Conservation (phyloP, 2,888 invertebrate species). For the Drosophila nigricruria region DNA sequence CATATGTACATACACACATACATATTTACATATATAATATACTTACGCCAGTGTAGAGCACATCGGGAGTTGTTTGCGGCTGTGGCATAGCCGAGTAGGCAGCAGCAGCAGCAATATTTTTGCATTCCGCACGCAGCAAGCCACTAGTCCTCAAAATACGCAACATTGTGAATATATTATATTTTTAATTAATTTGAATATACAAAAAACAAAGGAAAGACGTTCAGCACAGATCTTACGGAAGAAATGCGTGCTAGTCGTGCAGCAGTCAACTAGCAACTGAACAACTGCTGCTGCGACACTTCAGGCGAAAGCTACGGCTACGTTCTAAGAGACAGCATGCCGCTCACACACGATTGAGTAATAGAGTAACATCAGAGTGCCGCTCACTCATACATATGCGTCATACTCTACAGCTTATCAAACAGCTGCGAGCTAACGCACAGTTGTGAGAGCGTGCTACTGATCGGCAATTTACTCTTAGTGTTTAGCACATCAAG, state of each 20-base stretch:
- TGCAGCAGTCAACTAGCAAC: conserved; percentile 43
- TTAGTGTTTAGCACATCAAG: not conserved
- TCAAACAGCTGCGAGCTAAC: not conserved
- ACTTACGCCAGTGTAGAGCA: conserved; percentile 92
- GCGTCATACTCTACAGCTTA: conserved; percentile 3
- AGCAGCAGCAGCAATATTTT: conserved; percentile 75
- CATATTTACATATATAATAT: not conserved
- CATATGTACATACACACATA: not conserved
- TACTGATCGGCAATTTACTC: conserved; percentile 27
- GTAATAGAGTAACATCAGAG: too few species aligned
- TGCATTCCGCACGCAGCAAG: conserved; percentile 59
- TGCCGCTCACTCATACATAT: not conserved
- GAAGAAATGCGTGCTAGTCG: conserved; percentile 36
- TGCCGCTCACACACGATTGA: not conserved
- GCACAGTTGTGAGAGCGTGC: not conserved
- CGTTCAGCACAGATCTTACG: not conserved
- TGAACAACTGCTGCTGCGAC: conserved; percentile 23
- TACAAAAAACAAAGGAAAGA: not conserved
- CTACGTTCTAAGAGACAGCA: not conserved
- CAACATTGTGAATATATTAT: conserved; percentile 64
- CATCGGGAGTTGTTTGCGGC: conserved; percentile 89
- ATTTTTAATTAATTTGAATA: conserved; percentile 6
- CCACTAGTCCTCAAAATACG: conserved; percentile 70
- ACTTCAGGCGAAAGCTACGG: conserved; percentile 20
- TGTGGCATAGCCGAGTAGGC: conserved; percentile 87